These are phyloP conservation scores for Brachyopa scutellaris DNA, from an alignment of 2,888 invertebrate species.

Conservation along the genomic window DNA sequence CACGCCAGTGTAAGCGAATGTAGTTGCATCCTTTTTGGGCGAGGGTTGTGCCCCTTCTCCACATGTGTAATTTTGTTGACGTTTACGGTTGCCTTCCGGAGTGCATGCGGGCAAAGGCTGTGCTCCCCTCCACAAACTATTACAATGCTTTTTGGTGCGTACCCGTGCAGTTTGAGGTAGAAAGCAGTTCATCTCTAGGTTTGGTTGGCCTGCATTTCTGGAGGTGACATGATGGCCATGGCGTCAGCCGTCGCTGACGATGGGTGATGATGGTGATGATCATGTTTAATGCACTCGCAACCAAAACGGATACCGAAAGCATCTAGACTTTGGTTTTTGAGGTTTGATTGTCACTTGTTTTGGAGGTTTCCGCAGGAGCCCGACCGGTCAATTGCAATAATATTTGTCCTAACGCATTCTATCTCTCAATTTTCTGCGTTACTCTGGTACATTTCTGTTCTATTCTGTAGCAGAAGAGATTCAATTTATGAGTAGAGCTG, in stretches of 20 bases:
- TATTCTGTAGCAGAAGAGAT: not conserved
- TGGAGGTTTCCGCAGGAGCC: conserved; percentile 50
- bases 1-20: conserved; percentile 68
- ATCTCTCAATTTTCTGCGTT: conserved; percentile 46
- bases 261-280: conserved; percentile 58
- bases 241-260: conserved; percentile 2
- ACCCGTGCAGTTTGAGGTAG: conserved; percentile 32
- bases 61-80: conserved; percentile 7
- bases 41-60: not conserved
- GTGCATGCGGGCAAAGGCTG: conserved; percentile 5
- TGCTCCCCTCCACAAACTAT: conserved; percentile 25
- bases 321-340: conserved; percentile 72
- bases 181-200: conserved; percentile 55
- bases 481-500: conserved; percentile 30
- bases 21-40: conserved; percentile 35
- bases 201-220: not conserved
- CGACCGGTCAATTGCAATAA: conserved; percentile 51
- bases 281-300: conserved; percentile 71
- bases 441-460: not conserved
- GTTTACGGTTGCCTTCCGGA: conserved; percentile 18
- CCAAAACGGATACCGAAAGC: conserved; percentile 71
- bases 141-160: conserved; percentile 35
- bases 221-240: conserved; percentile 19
- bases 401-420: conserved; percentile 42
- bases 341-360: conserved; percentile 70